phyloP scores from a whole-genome alignment of 2,113 vertebrate species.

The Hypomesus transpacificus region DNA sequence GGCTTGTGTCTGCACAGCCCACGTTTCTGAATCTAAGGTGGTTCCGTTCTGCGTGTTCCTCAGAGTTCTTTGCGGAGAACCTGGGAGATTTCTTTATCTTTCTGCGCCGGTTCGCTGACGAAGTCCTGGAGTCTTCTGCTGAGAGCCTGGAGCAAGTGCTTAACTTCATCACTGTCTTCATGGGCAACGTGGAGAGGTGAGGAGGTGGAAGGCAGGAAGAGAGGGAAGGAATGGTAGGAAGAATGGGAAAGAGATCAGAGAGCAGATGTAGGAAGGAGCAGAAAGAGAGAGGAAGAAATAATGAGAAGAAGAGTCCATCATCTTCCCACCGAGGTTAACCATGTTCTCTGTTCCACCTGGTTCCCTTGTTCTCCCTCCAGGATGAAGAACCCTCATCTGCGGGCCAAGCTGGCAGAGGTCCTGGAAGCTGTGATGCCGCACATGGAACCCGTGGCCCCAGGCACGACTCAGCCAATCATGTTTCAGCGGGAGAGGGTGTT shows the following conservation, averaged over 20 bases:
- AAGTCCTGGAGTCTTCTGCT: conserved; percentile 86
- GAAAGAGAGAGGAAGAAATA: neutral
- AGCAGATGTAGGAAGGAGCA: neutral
- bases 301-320: too few species aligned
- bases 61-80: conserved; percentile 98
- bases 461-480: conserved; percentile 77
- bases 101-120: conserved; percentile 91
- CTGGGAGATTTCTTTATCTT: conserved; percentile 97
- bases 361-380: conserved; percentile 58
- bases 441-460: conserved; percentile 78
- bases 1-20: neutral
- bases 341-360: neutral
- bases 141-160: conserved; percentile 90
- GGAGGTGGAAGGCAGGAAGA: neutral
- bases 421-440: conserved; percentile 98
- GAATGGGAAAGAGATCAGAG: too few species aligned
- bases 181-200: conserved; percentile 92
- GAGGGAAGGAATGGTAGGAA: too few species aligned
- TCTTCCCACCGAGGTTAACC: too few species aligned
- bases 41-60: conserved; percentile 23
- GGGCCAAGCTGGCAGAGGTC: conserved; percentile 95
- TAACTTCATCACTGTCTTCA: conserved; percentile 92
- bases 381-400: conserved; percentile 97
- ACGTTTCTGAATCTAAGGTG: neutral
- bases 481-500: conserved; percentile 94